Conservation (phyloP, 2,113 vertebrate species). For the Macquaria australasica region DNA sequence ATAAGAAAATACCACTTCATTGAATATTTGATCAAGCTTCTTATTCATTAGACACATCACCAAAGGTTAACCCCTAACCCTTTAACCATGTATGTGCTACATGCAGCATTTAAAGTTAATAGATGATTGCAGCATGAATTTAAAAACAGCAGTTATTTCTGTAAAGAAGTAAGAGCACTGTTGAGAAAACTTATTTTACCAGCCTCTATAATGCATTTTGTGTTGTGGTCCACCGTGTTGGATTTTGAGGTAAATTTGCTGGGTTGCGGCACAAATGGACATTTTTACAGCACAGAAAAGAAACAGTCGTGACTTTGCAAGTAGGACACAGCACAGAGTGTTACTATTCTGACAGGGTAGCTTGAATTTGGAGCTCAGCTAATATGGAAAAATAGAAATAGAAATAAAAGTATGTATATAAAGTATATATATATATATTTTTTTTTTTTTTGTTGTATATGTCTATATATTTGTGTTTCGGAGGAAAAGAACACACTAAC, state of each 20-base stretch:
- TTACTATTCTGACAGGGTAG: background rate
- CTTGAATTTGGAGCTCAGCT: background rate
- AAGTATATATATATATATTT: no score
- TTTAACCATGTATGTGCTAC: background rate
- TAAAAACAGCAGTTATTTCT: background rate
- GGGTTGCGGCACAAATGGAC: background rate
- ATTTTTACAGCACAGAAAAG: background rate
- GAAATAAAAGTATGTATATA: no score
- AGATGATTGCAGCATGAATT: background rate
- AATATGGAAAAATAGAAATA: no score
- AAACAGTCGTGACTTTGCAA: background rate
- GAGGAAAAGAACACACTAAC: no score
- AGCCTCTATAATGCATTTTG: background rate
- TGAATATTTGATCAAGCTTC: conserved; percentile 59
- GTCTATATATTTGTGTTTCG: no score
- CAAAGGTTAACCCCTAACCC: background rate
- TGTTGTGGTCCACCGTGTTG: background rate
- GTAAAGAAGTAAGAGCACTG: background rate
- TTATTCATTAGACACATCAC: conserved; percentile 36
- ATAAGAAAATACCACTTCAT: conserved; percentile 63
- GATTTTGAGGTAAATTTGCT: background rate
- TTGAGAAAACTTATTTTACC: background rate
- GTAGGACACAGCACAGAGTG: background rate
- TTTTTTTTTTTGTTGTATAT: no score
- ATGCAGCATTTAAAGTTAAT: background rate